Base-by-base conservation (phyloP, 2,888 invertebrate species). In the Cephus spinipes region DNA sequence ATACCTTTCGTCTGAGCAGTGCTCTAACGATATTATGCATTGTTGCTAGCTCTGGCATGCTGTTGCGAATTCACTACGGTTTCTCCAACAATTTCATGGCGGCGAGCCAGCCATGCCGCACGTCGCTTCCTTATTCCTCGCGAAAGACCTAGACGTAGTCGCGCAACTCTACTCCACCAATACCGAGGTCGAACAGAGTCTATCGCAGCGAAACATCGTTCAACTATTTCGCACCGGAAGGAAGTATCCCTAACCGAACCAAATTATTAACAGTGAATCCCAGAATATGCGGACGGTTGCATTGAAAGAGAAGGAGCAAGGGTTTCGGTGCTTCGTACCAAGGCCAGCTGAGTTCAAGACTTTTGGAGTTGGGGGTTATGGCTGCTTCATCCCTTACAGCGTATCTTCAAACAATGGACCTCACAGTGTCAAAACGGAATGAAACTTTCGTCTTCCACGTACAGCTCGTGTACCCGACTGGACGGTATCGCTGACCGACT, bases 11-110 rank as follows among this genome's bases (percentile, higher is more conserved):
- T 78, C 79, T 81, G 79, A 74, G 68, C 68, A 76, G 33, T 73
- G 77, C 81, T 83, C 83, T 85, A 85, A 85, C 83, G 81, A 85
- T 83, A 84, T 84, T 83, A 84, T 82, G 84, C 84, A 81, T 82
- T 81, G 84, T 80, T 82, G 81, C 76, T 78, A 84, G 79, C 76
- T 73, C 79, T 9, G 79, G 81, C 80, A 81, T 83, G 79, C 78
- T 78, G 79, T 82, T 80, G 81, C 81, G 81, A 82, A 81, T 81
- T 81, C 77, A 77, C 82, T 77, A 78, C 78, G 79, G 76, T 83
- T 81, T 81, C 80, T 71, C 83, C 80, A 74, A 79, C 83, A 80
- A 83, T 83, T 83, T 82, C 80, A 82, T 80, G 83, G 82, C 82
- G 75, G 71, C 77, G 76, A 79, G 83, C 82, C 83, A 83, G 81